Evolutionary conservation across 2,888 invertebrate genomes (phyloP).

Genomic region (Volucella bombylans): DNA sequence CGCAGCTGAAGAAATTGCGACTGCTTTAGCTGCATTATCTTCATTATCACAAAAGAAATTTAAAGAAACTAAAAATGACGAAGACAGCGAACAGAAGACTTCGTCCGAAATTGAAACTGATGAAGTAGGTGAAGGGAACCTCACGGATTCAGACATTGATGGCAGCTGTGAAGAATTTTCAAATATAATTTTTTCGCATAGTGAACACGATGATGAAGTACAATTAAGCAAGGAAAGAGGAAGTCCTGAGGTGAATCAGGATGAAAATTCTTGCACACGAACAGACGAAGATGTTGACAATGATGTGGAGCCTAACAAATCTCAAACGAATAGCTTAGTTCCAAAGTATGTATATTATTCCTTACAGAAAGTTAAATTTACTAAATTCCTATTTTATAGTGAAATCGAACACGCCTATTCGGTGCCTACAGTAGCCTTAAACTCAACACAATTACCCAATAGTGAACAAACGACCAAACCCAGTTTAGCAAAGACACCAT

Average conservation of each 20-base stretch:
- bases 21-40: slow-evolving; percentile 84
- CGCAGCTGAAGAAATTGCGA: slow-evolving; percentile 86
- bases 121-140: slow-evolving; percentile 44
- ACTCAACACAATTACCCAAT: neutral
- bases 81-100: neutral
- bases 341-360: slow-evolving; percentile 9
- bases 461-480: slow-evolving; percentile 71
- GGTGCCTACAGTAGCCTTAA: slow-evolving; percentile 31
- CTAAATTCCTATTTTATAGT: slow-evolving; percentile 26
- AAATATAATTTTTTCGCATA: slow-evolving; percentile 1
- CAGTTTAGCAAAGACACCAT: slow-evolving; percentile 46
- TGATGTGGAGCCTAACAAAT: slow-evolving; percentile 17
- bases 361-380: neutral
- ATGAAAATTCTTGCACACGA: too few species aligned
- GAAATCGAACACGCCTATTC: slow-evolving; percentile 75
- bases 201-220: slow-evolving; percentile 18
- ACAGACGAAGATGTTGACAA: neutral
- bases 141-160: slow-evolving; percentile 54
- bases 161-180: slow-evolving; percentile 48
- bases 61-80: neutral
- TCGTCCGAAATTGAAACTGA: slow-evolving; percentile 10
- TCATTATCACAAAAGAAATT: slow-evolving; percentile 17
- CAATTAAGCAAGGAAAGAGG: slow-evolving; percentile 6
- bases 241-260: neutral
- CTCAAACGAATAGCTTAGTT: neutral